A percentile compares a stretch with the other conserved stretches of the same genome.
Evolutionary conservation across 2,888 invertebrate species (phyloP).

Genomic region (Penaeus monodon): DNA sequence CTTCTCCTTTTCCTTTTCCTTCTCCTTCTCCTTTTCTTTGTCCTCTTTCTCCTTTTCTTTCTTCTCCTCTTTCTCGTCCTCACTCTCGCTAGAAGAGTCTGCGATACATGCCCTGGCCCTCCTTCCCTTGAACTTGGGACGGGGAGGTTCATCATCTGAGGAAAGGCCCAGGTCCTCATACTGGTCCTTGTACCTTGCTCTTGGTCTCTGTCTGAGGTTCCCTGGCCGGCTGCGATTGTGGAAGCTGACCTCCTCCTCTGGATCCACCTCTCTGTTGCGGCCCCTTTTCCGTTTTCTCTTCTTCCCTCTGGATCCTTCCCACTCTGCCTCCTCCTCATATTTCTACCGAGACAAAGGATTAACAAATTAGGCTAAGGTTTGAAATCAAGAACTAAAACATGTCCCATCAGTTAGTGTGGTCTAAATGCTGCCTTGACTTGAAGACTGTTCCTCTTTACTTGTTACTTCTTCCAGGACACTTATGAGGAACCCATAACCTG

Average conservation of each 20-base stretch:
- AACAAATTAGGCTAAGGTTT: not conserved
- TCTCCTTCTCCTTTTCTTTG: not conserved
- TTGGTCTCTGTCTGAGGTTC: constrained; percentile 48
- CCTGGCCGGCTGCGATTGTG: constrained; percentile 43
- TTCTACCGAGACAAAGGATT: constrained; percentile 14
- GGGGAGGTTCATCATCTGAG: constrained; percentile 47
- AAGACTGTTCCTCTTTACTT: no score
- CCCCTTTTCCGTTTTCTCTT: constrained; percentile 43
- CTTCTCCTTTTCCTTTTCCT: not conserved
- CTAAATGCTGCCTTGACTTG: no score
- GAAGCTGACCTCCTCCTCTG: constrained; percentile 44
- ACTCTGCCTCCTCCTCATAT: constrained; percentile 58
- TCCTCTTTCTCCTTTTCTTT: not conserved
- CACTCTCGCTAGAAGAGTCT: constrained; percentile 40
- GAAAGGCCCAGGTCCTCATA: constrained; percentile 42
- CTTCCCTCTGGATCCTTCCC: constrained; percentile 44
- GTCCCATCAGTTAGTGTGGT: no score
- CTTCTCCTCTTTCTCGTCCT: constrained; percentile 18
- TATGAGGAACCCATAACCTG: no score
- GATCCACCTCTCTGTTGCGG: constrained; percentile 34
- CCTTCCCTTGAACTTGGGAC: constrained; percentile 21
- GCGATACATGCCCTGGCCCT: constrained; percentile 24
- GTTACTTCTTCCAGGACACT: no score
- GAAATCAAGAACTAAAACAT: not conserved
- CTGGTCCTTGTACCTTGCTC: constrained; percentile 52